These are phyloP conservation scores for Hylomyscus alleni DNA, from an alignment of 2,797 vertebrate species.

Conservation along the genomic window DNA sequence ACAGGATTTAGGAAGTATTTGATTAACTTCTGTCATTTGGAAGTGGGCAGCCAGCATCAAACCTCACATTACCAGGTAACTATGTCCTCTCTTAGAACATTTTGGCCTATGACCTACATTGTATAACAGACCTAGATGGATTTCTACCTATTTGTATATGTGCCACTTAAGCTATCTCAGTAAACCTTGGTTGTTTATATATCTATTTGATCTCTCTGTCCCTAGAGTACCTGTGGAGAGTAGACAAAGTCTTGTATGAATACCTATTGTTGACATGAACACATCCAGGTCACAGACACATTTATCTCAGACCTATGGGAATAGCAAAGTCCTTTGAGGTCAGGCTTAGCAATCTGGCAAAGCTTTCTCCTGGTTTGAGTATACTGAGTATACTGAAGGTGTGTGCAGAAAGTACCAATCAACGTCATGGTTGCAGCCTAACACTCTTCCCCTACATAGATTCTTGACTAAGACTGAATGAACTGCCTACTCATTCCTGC, in stretches of 20 bases:
- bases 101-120: background rate
- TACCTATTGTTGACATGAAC: background rate
- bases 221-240: background rate
- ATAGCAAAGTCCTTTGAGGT: background rate
- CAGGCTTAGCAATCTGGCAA: background rate
- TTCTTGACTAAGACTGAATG: background rate
- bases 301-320: background rate
- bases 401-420: background rate
- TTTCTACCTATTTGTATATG: background rate
- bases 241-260: background rate
- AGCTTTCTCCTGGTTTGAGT: background rate
- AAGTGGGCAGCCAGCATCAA: background rate
- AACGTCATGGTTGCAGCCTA: background rate
- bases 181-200: background rate
- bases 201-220: background rate
- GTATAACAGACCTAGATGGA: background rate
- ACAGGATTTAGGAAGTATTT: slow-evolving; percentile 29
- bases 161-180: background rate
- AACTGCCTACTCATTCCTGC: background rate
- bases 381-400: background rate
- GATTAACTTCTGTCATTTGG: background rate
- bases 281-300: background rate
- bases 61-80: background rate
- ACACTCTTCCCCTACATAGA: background rate
- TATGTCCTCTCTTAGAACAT: background rate